These are phyloP conservation scores for Coleophora deauratella DNA, from an alignment of 2,888 invertebrate species.

Conservation along the genomic window DNA sequence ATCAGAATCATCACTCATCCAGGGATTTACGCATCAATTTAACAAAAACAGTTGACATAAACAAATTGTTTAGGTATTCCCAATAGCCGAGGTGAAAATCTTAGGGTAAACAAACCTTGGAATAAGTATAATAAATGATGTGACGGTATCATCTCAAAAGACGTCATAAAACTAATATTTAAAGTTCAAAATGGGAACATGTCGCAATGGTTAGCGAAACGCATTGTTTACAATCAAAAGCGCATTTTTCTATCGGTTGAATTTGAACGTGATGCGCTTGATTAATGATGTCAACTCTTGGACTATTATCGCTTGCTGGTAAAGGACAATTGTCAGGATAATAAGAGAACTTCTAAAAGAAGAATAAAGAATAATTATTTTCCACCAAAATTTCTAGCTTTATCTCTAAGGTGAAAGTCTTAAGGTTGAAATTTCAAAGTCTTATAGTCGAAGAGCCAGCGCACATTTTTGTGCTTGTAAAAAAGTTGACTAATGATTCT, in stretches of 20 bases:
- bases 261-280: conserved; percentile 51
- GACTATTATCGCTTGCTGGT: conserved; percentile 54
- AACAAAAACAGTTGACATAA: conserved; percentile 67
- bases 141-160: conserved; percentile 9
- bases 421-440: conserved; percentile 26
- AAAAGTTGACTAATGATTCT: conserved; percentile 73
- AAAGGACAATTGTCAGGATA: conserved; percentile 55
- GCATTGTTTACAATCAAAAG: conserved; percentile 54
- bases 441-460: background rate
- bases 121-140: conserved; percentile 59
- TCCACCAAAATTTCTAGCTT: too few relatives aligned
- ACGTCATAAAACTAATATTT: background rate
- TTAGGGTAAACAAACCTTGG: conserved; percentile 54
- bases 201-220: conserved; percentile 39
- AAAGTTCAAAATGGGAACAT: conserved; percentile 19
- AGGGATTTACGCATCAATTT: conserved; percentile 64
- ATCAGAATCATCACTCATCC: conserved; percentile 57
- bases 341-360: conserved; percentile 28
- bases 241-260: too few relatives aligned
- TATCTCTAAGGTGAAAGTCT: background rate
- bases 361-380: too few relatives aligned
- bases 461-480: conserved; percentile 20
- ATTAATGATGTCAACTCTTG: conserved; percentile 63
- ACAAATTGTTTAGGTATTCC: conserved; percentile 72
- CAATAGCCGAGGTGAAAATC: conserved; percentile 71